A percentile compares a stretch with the other conserved stretches of the same genome.
Evolutionary conservation across 2,888 invertebrate genomes (phyloP).

Genomic region (Dermolepida albohirtum): DNA sequence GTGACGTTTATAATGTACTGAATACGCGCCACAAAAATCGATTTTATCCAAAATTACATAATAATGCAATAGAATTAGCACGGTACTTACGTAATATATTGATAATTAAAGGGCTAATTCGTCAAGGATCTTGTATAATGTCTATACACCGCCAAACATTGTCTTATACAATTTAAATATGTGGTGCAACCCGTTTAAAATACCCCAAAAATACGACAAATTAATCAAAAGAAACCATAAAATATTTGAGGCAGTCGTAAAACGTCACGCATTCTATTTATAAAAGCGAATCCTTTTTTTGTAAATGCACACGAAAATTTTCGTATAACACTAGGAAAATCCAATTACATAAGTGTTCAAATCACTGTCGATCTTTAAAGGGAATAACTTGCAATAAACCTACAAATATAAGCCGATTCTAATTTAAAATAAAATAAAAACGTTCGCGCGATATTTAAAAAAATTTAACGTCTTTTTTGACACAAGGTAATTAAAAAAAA

Average conservation of each 20-base stretch:
- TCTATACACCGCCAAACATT: neutral
- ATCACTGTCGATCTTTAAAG: slow-evolving; percentile 7
- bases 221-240: slow-evolving; percentile 24
- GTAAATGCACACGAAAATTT: slow-evolving; percentile 12
- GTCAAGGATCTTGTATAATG: neutral
- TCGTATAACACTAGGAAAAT: slow-evolving; percentile 4
- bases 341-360: slow-evolving; percentile 35
- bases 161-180: neutral
- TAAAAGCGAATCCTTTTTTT: slow-evolving; percentile 13
- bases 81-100: slow-evolving; percentile 8
- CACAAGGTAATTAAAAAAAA: slow-evolving; percentile 22
- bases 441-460: neutral
- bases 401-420: neutral
- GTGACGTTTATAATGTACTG: slow-evolving; percentile 26
- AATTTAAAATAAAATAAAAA: neutral
- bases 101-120: neutral
- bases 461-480: slow-evolving; percentile 9
- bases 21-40: slow-evolving; percentile 31
- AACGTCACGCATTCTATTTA: slow-evolving; percentile 25
- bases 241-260: slow-evolving; percentile 6
- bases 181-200: slow-evolving; percentile 1
- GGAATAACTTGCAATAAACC: neutral
- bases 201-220: slow-evolving; percentile 11
- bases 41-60: slow-evolving; percentile 35
- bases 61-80: slow-evolving; percentile 2